Conservation (phyloP, 2,888 invertebrate genomes). For the Temnothorax unifasciatus region DNA sequence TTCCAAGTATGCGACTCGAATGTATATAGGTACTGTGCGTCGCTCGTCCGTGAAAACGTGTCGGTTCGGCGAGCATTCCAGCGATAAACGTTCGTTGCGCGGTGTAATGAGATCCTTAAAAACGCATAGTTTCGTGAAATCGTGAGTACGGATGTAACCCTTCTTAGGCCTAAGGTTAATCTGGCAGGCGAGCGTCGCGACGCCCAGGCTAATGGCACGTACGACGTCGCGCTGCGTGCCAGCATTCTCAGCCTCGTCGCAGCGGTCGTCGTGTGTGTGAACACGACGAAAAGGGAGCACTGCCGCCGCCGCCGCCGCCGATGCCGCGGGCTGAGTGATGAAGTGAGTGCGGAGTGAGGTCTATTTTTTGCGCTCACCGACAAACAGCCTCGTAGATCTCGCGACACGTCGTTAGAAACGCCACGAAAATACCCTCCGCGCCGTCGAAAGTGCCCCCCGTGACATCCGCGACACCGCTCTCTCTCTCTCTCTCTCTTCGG, state of each 20-base stretch:
- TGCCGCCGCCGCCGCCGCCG: background rate
- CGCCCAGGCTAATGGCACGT: slow-evolving; percentile 77
- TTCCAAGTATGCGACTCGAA: slow-evolving; percentile 9
- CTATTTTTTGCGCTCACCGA: slow-evolving; percentile 83
- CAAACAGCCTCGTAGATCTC: slow-evolving; percentile 83
- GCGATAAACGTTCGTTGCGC: slow-evolving; percentile 11
- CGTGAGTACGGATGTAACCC: slow-evolving; percentile 62
- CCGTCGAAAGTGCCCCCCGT: slow-evolving; percentile 60
- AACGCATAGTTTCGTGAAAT: slow-evolving; percentile 66
- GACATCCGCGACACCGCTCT: slow-evolving; percentile 56
- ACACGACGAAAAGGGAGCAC: slow-evolving; percentile 55
- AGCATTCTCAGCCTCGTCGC: slow-evolving; percentile 73
- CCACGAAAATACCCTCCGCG: slow-evolving; percentile 76
- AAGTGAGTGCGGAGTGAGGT: slow-evolving; percentile 84
- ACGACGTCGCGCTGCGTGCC: slow-evolving; percentile 72
- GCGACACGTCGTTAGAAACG: slow-evolving; percentile 79
- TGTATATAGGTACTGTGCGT: background rate
- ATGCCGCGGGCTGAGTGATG: slow-evolving; percentile 77
- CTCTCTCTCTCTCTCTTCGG: background rate
- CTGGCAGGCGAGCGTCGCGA: slow-evolving; percentile 75
- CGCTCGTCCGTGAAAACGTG: slow-evolving; percentile 26
- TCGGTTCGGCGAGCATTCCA: slow-evolving; percentile 49
- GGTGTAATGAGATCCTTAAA: slow-evolving; percentile 56
- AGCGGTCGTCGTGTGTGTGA: slow-evolving; percentile 65
- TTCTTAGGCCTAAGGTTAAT: slow-evolving; percentile 75